These are phyloP conservation scores for Crambe crambe DNA, from an alignment of 37 sponge, comb jelly and placozoan genomes.

Conservation along the genomic window DNA sequence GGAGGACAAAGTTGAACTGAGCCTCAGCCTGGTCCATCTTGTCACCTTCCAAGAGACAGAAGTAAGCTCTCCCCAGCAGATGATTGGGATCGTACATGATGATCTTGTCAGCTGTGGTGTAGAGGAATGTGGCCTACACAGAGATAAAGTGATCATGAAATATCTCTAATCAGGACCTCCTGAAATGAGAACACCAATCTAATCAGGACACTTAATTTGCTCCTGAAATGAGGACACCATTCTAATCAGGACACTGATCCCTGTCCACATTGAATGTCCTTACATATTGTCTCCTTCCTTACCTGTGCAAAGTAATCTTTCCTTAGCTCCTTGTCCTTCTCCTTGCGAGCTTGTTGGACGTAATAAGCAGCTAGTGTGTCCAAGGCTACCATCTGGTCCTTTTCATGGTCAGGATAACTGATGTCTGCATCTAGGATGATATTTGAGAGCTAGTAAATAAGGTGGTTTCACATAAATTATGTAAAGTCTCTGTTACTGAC, in stretches of 20 bases:
- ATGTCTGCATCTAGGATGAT: constrained; percentile 86
- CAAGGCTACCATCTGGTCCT: constrained; percentile 92
- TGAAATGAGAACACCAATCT: too few species aligned
- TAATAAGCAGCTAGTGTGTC: constrained; percentile 93
- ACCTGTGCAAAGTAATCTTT: constrained; percentile 90
- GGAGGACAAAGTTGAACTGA: constrained; percentile 97
- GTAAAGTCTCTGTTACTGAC: constrained; percentile 28
- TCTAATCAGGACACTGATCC: too few species aligned
- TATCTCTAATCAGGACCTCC: too few species aligned
- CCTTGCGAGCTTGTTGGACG: constrained; percentile 80
- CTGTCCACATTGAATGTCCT: background rate
- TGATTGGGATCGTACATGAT: constrained; percentile 97
- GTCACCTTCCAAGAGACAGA: constrained; percentile 96
- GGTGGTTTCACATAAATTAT: background rate
- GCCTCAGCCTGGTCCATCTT: constrained; percentile 97
- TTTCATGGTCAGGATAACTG: constrained; percentile 81
- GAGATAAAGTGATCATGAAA: background rate
- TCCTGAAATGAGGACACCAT: too few species aligned
- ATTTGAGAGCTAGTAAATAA: too few species aligned
- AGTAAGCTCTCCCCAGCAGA: constrained; percentile 91
- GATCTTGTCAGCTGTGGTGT: constrained; percentile 97
- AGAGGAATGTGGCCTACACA: constrained; percentile 83
- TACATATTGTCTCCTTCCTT: background rate
- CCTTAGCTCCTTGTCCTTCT: constrained; percentile 76
- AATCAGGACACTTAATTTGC: too few species aligned